Percentiles rank a stretch among this genome's conserved stretches.
These are phyloP conservation scores for Echeneis naucrates DNA, from an alignment of 2,797 vertebrate species.

Conservation along the genomic window DNA sequence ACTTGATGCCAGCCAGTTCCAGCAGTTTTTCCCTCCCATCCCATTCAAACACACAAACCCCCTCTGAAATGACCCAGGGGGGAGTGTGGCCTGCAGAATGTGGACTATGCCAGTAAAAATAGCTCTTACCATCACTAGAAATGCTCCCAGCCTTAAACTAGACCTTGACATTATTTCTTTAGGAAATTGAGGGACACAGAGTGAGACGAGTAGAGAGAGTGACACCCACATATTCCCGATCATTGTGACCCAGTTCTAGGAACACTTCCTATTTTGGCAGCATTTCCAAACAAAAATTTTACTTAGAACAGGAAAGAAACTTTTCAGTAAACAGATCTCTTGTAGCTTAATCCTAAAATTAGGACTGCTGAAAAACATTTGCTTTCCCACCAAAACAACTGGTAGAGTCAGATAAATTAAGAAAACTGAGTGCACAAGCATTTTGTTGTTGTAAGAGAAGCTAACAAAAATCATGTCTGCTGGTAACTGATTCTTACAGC, in stretches of 20 bases:
- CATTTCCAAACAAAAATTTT: slow-evolving; percentile 50
- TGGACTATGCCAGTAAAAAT: slow-evolving; percentile 71
- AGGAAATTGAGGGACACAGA: slow-evolving; percentile 42
- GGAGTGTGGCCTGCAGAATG: slow-evolving; percentile 65
- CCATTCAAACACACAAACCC: slow-evolving; percentile 9
- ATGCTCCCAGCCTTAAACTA: slow-evolving; percentile 53
- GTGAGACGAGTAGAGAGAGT: slow-evolving; percentile 1
- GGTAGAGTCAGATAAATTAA: not conserved
- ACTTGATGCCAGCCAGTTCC: slow-evolving; percentile 49
- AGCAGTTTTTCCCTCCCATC: slow-evolving; percentile 20
- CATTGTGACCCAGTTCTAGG: slow-evolving; percentile 29
- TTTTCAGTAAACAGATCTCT: slow-evolving; percentile 54
- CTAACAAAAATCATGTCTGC: not conserved
- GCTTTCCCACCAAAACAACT: slow-evolving; percentile 58
- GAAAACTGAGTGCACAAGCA: not conserved
- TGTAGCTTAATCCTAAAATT: slow-evolving; percentile 47
- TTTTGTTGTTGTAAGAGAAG: slow-evolving; percentile 10
- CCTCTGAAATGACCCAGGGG: slow-evolving; percentile 52
- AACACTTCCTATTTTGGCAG: slow-evolving; percentile 51
- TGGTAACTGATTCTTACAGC: not conserved
- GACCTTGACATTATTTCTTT: slow-evolving; percentile 53
- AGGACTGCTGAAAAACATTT: slow-evolving; percentile 53
- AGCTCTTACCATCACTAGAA: slow-evolving; percentile 56
- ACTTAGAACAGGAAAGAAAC: slow-evolving; percentile 54
- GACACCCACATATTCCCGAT: slow-evolving; percentile 4